phyloP scores from a whole-genome alignment of 2,888 invertebrate genomes.

The Perizoma flavofasciatum region DNA sequence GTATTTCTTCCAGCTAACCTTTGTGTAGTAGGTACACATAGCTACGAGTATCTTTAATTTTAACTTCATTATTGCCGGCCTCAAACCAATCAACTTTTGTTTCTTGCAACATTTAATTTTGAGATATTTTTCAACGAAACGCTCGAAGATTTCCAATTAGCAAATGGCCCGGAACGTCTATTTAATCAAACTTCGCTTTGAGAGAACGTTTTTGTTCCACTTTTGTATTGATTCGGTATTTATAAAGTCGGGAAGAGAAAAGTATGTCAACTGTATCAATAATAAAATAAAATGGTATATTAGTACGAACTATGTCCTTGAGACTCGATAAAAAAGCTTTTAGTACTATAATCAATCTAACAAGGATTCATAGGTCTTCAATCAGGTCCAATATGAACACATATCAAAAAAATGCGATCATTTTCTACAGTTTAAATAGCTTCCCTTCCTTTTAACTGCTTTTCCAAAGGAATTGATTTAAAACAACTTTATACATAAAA shows the following conservation, averaged over 20 bases:
- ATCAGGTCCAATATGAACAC: too few relatives aligned
- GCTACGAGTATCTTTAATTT: constrained; percentile 1
- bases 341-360: background rate
- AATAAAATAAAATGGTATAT: background rate
- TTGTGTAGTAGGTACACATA: too few relatives aligned
- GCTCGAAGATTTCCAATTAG: constrained; percentile 51
- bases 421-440: too few relatives aligned
- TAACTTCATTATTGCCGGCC: constrained; percentile 13
- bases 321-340: background rate
- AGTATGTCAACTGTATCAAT: constrained; percentile 11
- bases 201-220: constrained; percentile 42
- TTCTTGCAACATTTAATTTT: constrained; percentile 26
- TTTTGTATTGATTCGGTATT: constrained; percentile 35
- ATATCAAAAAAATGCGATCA: too few relatives aligned
- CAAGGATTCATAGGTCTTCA: background rate
- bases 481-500: too few relatives aligned
- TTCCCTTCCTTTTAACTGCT: background rate
- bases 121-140: constrained; percentile 26
- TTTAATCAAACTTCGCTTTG: constrained; percentile 46
- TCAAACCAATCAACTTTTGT: constrained; percentile 25
- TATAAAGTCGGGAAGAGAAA: constrained; percentile 6
- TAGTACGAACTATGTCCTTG: background rate
- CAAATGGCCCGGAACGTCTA: constrained; percentile 48
- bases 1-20: too few relatives aligned
- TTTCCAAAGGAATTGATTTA: too few relatives aligned